Conservation (phyloP, 2,113 vertebrate genomes). For the Ciconia stormi region DNA sequence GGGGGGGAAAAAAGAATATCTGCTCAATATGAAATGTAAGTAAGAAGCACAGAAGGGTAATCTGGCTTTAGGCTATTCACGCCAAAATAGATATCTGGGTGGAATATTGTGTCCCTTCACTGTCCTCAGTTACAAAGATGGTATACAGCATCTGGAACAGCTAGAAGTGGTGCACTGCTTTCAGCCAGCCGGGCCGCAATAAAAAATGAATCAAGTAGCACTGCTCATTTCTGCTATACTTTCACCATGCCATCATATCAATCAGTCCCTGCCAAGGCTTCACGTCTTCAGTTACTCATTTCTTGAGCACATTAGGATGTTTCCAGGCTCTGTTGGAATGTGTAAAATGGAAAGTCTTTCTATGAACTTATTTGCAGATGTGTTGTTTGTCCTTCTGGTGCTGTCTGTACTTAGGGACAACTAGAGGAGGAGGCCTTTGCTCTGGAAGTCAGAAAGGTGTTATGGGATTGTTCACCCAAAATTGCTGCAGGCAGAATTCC, state of each 20-base stretch:
- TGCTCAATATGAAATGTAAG: not conserved
- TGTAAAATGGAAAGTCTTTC: not conserved
- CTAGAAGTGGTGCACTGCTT: not conserved
- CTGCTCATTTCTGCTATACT: not conserved
- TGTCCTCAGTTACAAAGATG: not conserved
- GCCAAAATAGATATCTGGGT: not conserved
- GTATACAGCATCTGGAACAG: not conserved
- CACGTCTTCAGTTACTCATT: not conserved
- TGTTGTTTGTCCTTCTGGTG: not conserved
- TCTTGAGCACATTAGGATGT: not conserved
- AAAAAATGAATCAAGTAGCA: not conserved
- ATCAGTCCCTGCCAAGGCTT: not conserved
- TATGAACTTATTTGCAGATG: not conserved
- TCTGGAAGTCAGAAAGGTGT: not conserved
- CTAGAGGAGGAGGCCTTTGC: not conserved
- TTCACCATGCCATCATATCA: not conserved
- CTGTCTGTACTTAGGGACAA: not conserved
- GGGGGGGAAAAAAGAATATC: rapidly evolving
- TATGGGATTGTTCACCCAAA: not conserved
- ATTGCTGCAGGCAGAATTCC: not conserved
- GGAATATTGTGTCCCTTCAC: not conserved
- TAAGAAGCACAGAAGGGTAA: not conserved
- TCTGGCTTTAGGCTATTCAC: not conserved
- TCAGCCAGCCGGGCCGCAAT: not conserved
- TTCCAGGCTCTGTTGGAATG: not conserved